Base-by-base conservation (phyloP, 1,140 invertebrate species). In the Mizuhopecten yessoensis region DNA sequence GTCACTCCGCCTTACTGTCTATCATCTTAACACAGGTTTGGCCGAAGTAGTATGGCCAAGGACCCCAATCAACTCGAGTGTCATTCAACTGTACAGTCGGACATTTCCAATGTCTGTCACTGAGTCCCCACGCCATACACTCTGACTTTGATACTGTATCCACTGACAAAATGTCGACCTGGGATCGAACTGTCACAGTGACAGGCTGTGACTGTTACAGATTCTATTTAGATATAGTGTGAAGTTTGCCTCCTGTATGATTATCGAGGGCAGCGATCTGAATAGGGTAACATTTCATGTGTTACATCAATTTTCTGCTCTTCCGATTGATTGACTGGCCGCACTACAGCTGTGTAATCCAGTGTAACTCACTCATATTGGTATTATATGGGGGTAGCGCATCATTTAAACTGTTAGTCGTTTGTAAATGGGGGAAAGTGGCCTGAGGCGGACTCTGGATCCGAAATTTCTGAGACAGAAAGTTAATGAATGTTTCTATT, bases 281-380 rank as follows among this genome's bases (percentile, higher is more conserved):
- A 75, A 75, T 75, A 75, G n/a, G 20, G 57, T 75, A 75, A 75
- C 57, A 75, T 75, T 75, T 75, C 57, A 75, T 75, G 57, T 75
- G 57, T 75, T 75, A 75, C 20, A 75, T 75, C 57, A 49, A 49
- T 49, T n/a, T 49, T 49, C 11, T 49, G 20, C 45, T 49, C 45
- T 49, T 49, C 45, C 45, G 20, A 49, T 13, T 11, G 57, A 75
- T 0, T 75, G 57, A 29, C 57, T 17, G n/a, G 1, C 57, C 57
- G 23, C 5, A 39, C 36, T 39, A 29, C 57, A 3, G 9, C 57
- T 29, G 23, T 49, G 45, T 75, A 75, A n/a, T 5, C 11, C 23
- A 75, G 57, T 29, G 57, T 29, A 75, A n/a, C 11, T 5, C 3
- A 0, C 57, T 29, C 3, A 2, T 57, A 57, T 57, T 23, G 9